These are phyloP conservation scores for Betta splendens DNA, from an alignment of 2,797 vertebrate genomes.

Conservation along the genomic window DNA sequence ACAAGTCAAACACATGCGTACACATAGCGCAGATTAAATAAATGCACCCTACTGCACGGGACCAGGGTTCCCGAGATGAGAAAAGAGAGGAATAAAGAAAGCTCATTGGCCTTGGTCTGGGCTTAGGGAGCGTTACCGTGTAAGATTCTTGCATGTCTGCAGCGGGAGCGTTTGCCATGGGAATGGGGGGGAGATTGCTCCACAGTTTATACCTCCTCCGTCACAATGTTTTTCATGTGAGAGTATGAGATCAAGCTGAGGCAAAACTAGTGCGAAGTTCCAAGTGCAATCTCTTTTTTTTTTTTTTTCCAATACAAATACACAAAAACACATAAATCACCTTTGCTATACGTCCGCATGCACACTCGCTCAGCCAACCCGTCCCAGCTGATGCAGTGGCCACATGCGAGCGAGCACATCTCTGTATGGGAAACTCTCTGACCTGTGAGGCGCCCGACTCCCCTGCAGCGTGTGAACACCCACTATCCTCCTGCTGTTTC, in stretches of 20 bases:
- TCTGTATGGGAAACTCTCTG: slow-evolving; percentile 65
- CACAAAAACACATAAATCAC: slow-evolving; percentile 27
- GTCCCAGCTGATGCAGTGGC: slow-evolving; percentile 38
- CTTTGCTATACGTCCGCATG: slow-evolving; percentile 14
- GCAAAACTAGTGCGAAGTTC: slow-evolving; percentile 7
- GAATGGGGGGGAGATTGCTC: slow-evolving; percentile 33
- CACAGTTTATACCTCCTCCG: slow-evolving; percentile 31
- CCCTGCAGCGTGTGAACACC: slow-evolving; percentile 55
- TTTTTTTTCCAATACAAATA: slow-evolving; percentile 7
- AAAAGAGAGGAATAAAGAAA: slow-evolving; percentile 25
- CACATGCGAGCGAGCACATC: slow-evolving; percentile 52
- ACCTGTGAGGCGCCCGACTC: slow-evolving; percentile 46
- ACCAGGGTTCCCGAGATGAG: slow-evolving; percentile 23
- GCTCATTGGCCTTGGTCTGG: slow-evolving; percentile 42
- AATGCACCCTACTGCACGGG: slow-evolving; percentile 30
- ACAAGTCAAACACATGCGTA: slow-evolving; percentile 43
- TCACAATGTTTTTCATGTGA: slow-evolving; percentile 45
- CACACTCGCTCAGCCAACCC: slow-evolving; percentile 23
- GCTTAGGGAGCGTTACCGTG: slow-evolving; percentile 30
- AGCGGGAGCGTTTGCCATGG: slow-evolving; percentile 29
- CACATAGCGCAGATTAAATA: slow-evolving; percentile 33
- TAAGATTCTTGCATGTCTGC: slow-evolving; percentile 40
- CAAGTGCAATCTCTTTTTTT: slow-evolving; percentile 5
- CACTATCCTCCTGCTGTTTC: slow-evolving; percentile 35
- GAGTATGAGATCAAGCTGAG: slow-evolving; percentile 33